phyloP scores from a whole-genome alignment of 2,797 vertebrate genomes.

The Cottoperca gobio region DNA sequence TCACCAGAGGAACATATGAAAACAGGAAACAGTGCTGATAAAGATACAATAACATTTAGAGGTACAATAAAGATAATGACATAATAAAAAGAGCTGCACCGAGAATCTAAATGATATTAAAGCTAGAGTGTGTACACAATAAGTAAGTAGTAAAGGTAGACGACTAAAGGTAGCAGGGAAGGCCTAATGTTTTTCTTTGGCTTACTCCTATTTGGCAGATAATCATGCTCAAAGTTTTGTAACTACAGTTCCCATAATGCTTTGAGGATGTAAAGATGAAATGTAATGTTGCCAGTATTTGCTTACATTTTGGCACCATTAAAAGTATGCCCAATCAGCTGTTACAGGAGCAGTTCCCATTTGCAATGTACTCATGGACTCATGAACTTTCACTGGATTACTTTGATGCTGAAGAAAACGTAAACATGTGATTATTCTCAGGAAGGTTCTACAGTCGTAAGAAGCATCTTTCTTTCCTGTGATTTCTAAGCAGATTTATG shows the following conservation, averaged over 20 bases:
- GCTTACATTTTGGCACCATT: neutral
- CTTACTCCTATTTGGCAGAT: neutral
- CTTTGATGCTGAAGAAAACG: neutral
- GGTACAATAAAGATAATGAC: neutral
- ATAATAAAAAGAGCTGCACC: neutral
- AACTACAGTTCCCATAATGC: neutral
- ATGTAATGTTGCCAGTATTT: neutral
- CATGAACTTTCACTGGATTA: neutral
- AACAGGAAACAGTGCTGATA: slow-evolving; percentile 5
- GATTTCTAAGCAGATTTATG: neutral
- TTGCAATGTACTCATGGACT: neutral
- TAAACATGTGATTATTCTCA: neutral
- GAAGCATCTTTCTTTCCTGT: neutral
- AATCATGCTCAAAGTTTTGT: neutral
- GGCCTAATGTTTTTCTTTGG: neutral
- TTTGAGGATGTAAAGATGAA: neutral
- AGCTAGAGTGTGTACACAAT: neutral
- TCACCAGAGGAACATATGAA: neutral
- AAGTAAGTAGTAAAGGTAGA: neutral
- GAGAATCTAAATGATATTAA: neutral
- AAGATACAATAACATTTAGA: slow-evolving; percentile 7
- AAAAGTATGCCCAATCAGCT: neutral
- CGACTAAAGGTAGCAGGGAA: no score
- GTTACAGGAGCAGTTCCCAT: neutral
- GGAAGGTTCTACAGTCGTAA: neutral